Evolutionary conservation across 2,888 invertebrate species (phyloP).

Genomic region (Aphelenchoides bicaudatus): DNA sequence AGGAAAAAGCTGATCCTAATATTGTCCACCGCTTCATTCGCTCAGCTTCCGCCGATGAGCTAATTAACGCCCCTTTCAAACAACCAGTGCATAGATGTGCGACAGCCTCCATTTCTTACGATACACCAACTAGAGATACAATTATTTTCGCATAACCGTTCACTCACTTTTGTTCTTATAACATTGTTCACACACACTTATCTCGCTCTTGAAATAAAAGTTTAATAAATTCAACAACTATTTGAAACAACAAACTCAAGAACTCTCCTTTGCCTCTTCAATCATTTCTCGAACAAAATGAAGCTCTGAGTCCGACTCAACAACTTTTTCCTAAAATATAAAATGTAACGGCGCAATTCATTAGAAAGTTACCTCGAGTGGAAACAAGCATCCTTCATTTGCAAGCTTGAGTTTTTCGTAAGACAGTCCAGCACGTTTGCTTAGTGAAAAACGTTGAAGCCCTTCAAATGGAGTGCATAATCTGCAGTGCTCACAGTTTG

Average conservation of each 20-base stretch:
- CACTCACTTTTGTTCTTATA: conserved; percentile 1
- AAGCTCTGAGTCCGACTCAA: conserved; percentile 2
- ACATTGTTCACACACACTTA: not conserved
- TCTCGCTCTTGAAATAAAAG: too few species aligned
- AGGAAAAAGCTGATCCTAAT: not conserved
- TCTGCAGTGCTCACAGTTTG: not conserved
- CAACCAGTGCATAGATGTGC: not conserved
- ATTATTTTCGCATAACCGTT: conserved; percentile 4
- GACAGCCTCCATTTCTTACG: not conserved
- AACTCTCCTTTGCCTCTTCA: conserved; percentile 2
- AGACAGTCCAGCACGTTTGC: not conserved
- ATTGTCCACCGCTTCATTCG: not conserved
- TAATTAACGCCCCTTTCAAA: not conserved
- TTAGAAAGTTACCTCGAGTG: not conserved
- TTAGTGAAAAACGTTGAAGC: not conserved
- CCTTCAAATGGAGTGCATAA: conserved; percentile 4
- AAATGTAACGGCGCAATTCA: not conserved
- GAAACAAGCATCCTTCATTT: not conserved
- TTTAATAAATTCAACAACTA: conserved; percentile 5
- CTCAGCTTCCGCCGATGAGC: conserved; percentile 4
- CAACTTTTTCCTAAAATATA: conserved; percentile 4
- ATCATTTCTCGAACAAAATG: conserved; percentile 5
- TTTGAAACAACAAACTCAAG: not conserved
- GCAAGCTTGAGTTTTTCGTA: not conserved
- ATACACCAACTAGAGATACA: conserved; percentile 8